Conservation (phyloP, 2,113 vertebrate species). For the Epinephelus cyanopodus region DNA sequence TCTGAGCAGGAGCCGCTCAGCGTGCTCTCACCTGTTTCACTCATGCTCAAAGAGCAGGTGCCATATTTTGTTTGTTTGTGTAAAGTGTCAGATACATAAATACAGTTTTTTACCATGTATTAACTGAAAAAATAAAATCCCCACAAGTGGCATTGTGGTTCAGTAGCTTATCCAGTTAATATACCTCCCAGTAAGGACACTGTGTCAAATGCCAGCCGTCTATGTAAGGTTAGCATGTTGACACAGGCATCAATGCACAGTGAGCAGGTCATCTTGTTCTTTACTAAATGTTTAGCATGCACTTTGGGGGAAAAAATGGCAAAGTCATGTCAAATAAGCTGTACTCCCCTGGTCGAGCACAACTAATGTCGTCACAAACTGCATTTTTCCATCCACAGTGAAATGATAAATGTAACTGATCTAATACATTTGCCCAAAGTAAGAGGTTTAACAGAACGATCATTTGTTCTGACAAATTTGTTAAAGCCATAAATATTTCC, state of each 20-base stretch:
- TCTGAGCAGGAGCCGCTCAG: constrained; percentile 56
- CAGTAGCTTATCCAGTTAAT: background rate
- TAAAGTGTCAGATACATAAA: background rate
- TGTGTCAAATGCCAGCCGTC: background rate
- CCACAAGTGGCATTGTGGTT: background rate
- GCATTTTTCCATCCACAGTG: constrained; percentile 1
- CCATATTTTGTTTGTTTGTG: background rate
- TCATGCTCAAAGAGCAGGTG: constrained; percentile 22
- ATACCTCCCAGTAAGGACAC: background rate
- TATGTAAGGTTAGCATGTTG: background rate
- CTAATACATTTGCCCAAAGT: constrained; percentile 11
- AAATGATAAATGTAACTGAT: constrained; percentile 25
- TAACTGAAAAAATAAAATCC: background rate
- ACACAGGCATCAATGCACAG: background rate
- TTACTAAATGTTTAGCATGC: constrained; percentile 4
- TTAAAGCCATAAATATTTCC: constrained; percentile 57
- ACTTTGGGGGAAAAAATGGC: background rate
- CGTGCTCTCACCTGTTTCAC: constrained; percentile 57
- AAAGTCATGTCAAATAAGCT: background rate
- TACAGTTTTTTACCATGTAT: background rate
- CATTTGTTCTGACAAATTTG: constrained; percentile 60
- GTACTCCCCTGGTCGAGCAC: background rate
- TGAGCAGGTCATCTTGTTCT: constrained; percentile 1
- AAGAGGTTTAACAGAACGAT: constrained; percentile 33
- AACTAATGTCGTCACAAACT: background rate